Evolutionary conservation across 64 coral and sea anemone species (phyloP).

Genomic region (Stichodactyla helianthus): DNA sequence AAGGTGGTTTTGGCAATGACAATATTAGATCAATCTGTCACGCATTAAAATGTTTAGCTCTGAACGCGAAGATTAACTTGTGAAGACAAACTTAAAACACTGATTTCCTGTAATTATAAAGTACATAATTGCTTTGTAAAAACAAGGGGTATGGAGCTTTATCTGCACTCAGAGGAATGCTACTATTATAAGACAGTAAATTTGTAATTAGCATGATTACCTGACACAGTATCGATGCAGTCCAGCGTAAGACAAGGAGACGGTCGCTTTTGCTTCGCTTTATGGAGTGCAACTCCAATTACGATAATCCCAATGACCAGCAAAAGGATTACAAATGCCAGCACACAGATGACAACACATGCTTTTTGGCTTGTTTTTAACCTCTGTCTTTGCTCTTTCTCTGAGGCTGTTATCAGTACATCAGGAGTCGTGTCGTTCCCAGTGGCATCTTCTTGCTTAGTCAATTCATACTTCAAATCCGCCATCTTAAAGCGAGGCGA

Average conservation of each 20-base stretch:
- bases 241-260: background rate
- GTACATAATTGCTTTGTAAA: no score
- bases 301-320: conserved; percentile 23
- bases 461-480: conserved; percentile 19
- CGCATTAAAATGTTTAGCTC: background rate
- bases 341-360: background rate
- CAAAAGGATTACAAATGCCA: conserved; percentile 14
- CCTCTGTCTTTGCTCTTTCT: background rate
- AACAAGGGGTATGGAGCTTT: no score
- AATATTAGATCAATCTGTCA: background rate
- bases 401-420: background rate
- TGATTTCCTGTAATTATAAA: background rate
- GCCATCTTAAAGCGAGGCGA: background rate
- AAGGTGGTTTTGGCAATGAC: background rate
- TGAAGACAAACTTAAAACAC: background rate
- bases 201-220: background rate
- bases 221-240: conserved; percentile 23
- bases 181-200: background rate
- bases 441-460: background rate
- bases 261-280: background rate
- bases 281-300: background rate
- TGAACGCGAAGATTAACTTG: background rate
- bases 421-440: background rate
- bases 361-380: background rate
- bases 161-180: background rate